Evolutionary conservation across 2,113 vertebrate genomes (phyloP).

Genomic region (Amblyornis subalaris): DNA sequence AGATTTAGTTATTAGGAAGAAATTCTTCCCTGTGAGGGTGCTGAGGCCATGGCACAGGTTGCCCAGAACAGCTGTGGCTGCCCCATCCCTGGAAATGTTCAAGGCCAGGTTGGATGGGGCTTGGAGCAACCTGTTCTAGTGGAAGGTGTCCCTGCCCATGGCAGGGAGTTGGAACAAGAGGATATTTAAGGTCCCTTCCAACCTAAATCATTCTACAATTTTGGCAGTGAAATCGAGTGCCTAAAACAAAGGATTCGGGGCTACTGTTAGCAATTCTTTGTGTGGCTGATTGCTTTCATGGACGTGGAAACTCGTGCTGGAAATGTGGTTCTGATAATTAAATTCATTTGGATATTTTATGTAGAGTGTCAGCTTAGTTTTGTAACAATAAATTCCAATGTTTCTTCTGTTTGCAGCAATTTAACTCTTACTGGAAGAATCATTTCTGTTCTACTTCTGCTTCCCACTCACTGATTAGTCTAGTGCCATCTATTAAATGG

Average conservation of each 20-base stretch:
- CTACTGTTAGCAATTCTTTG: not conserved
- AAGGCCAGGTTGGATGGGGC: not conserved
- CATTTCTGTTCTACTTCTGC: not conserved
- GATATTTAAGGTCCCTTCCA: not conserved
- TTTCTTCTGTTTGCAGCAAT: not conserved
- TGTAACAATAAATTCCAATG: not conserved
- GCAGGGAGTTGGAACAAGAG: not conserved
- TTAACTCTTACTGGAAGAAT: not conserved
- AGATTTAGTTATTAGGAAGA: not conserved
- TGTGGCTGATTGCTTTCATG: not conserved
- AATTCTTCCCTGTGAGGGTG: not conserved
- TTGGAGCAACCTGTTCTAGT: not conserved
- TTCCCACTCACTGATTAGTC: not conserved
- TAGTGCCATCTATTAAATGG: not conserved
- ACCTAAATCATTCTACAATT: not conserved
- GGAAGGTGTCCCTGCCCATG: not conserved
- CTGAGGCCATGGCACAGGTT: not conserved
- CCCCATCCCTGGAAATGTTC: not conserved
- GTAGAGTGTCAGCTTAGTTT: not conserved
- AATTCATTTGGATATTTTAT: slow-evolving; percentile 5
- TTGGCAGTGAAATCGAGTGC: not conserved
- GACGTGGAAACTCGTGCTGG: not conserved
- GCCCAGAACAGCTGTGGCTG: not conserved
- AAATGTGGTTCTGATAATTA: slow-evolving; percentile 16
- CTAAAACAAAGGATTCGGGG: not conserved